Percentiles rank a stretch among this genome's conserved stretches.
phyloP scores from a whole-genome alignment of 1,140 invertebrate genomes.

The Diabrotica undecimpunctata region DNA sequence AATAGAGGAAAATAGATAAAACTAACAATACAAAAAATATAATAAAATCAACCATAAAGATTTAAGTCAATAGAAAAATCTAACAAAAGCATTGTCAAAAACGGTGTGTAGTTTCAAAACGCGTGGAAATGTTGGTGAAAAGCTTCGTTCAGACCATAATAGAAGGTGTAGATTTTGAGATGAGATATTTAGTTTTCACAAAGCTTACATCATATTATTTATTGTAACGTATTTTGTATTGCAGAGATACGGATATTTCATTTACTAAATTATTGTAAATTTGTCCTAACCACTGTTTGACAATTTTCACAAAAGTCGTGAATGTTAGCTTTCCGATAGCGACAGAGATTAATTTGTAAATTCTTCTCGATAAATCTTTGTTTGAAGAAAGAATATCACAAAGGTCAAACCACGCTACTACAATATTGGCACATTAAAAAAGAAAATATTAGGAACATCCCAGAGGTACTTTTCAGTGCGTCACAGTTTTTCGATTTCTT shows the following conservation, averaged over 20 bases:
- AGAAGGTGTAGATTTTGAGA: neutral
- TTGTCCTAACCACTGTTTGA: no score
- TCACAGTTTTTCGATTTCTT: no score
- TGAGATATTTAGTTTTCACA: neutral
- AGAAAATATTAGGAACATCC: no score
- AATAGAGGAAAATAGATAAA: neutral
- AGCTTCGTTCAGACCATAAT: neutral
- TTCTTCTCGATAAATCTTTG: no score
- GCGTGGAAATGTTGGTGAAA: neutral
- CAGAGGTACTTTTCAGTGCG: no score
- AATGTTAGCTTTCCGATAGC: no score
- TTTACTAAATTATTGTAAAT: neutral
- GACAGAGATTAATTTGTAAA: no score
- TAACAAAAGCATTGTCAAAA: neutral
- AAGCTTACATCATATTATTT: neutral
- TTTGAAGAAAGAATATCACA: no score
- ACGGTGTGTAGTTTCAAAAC: neutral
- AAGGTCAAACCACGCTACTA: no score
- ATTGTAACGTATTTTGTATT: neutral
- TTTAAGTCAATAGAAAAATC: constrained; percentile 3
- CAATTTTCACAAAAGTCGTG: no score
- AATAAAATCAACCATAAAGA: neutral
- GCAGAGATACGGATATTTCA: neutral
- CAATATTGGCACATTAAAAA: no score
- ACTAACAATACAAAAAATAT: neutral